phyloP scores from a whole-genome alignment of 1,140 invertebrate genomes.

The Drosophila sucinea region DNA sequence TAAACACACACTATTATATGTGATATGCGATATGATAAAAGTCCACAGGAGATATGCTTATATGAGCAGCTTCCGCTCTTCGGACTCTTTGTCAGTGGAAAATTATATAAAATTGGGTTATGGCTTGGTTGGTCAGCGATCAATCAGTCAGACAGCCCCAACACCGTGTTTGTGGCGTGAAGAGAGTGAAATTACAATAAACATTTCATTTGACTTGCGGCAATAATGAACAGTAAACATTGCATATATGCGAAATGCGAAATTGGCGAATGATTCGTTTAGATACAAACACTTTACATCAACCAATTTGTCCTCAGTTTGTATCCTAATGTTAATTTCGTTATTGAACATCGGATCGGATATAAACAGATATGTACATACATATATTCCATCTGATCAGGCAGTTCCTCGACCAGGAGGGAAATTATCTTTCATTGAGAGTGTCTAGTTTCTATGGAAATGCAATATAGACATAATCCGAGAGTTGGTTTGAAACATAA shows the following conservation, averaged over 20 bases:
- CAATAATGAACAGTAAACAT: conserved; percentile 14
- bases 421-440: too few species aligned
- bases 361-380: background rate
- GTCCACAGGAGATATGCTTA: conserved; percentile 65
- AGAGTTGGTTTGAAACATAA: too few species aligned
- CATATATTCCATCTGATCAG: too few species aligned
- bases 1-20: conserved; percentile 19
- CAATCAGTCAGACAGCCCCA: conserved; percentile 9
- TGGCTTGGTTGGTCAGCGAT: conserved; percentile 21
- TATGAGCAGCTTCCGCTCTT: conserved; percentile 75
- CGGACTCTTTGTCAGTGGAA: conserved; percentile 35
- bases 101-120: conserved; percentile 66
- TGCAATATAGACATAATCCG: too few species aligned
- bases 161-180: conserved; percentile 11
- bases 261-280: too few species aligned
- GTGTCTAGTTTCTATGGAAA: too few species aligned
- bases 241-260: background rate
- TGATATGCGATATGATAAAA: conserved; percentile 16
- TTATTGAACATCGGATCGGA: too few species aligned
- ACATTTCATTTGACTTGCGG: conserved; percentile 25
- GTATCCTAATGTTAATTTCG: too few species aligned
- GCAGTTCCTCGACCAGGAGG: too few species aligned
- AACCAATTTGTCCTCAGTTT: too few species aligned
- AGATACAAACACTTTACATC: too few species aligned
- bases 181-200: conserved; percentile 20